Conservation (phyloP, 1,140 invertebrate genomes). For the Drosophila carrolli region DNA sequence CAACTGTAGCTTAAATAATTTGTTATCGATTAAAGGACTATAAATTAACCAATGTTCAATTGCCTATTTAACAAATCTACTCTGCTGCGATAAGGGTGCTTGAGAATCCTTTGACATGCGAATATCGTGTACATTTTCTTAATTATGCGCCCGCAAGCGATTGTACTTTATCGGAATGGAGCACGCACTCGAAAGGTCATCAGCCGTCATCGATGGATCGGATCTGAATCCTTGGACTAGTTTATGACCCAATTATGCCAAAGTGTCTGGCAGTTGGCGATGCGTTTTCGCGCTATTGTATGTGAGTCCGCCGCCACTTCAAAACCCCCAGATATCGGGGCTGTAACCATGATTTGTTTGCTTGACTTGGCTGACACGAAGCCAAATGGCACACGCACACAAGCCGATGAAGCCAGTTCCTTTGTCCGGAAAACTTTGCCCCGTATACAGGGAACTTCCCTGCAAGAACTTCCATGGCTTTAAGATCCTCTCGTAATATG, state of each 20-base stretch:
- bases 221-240: slow-evolving; percentile 68
- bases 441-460: slow-evolving; percentile 9
- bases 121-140: slow-evolving; percentile 22
- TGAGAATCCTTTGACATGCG: slow-evolving; percentile 26
- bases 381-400: slow-evolving; percentile 32
- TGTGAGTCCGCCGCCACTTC: slow-evolving; percentile 4
- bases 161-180: slow-evolving; percentile 37
- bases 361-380: slow-evolving; percentile 47
- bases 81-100: neutral
- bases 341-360: slow-evolving; percentile 48
- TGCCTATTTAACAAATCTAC: slow-evolving; percentile 5
- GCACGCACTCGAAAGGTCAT: slow-evolving; percentile 53
- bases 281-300: slow-evolving; percentile 68
- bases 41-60: neutral
- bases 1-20: too few relatives aligned
- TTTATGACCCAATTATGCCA: slow-evolving; percentile 82
- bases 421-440: slow-evolving; percentile 23
- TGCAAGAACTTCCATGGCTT: neutral
- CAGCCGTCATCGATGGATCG: slow-evolving; percentile 50
- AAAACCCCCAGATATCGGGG: slow-evolving; percentile 2
- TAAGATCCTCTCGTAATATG: too few relatives aligned
- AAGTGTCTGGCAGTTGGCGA: slow-evolving; percentile 76
- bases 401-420: neutral
- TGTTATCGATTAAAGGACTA: neutral
- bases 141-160: slow-evolving; percentile 39